Evolutionary conservation across 2,888 invertebrate species (phyloP).

Genomic region (Leucoma salicis): DNA sequence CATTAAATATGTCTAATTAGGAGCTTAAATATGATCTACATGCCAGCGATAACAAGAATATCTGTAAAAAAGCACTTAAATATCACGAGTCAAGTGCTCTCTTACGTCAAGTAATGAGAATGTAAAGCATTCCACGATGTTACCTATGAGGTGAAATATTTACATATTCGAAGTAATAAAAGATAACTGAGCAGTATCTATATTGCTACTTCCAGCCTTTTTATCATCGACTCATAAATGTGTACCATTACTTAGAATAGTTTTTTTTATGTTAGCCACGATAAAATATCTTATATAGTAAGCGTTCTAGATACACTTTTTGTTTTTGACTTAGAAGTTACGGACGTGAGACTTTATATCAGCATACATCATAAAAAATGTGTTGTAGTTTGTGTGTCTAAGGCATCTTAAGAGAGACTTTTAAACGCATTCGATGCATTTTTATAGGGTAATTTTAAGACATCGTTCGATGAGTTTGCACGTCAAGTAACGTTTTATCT

Average conservation of each 20-base stretch:
- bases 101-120: conserved; percentile 38
- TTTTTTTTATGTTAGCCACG: too few relatives aligned
- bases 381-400: conserved; percentile 16
- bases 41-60: conserved; percentile 13
- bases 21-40: conserved; percentile 15
- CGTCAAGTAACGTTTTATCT: conserved; percentile 7
- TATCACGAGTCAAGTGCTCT: conserved; percentile 51
- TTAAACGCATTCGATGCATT: conserved; percentile 28
- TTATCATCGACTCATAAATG: too few relatives aligned
- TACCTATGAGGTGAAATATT: conserved; percentile 8
- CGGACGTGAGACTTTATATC: conserved; percentile 30
- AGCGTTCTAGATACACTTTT: conserved; percentile 29
- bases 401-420: conserved; percentile 25
- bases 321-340: conserved; percentile 42
- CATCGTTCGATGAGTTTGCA: conserved; percentile 5
- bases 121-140: conserved; percentile 14
- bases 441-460: conserved; percentile 6
- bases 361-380: conserved; percentile 8
- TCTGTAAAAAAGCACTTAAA: conserved; percentile 59
- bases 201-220: too few relatives aligned
- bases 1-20: conserved; percentile 11
- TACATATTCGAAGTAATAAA: too few relatives aligned
- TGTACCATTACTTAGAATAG: too few relatives aligned
- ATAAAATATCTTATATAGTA: too few relatives aligned
- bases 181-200: too few relatives aligned